Evolutionary conservation across 1,140 invertebrate genomes (phyloP).

Genomic region (Eumeta japonica): DNA sequence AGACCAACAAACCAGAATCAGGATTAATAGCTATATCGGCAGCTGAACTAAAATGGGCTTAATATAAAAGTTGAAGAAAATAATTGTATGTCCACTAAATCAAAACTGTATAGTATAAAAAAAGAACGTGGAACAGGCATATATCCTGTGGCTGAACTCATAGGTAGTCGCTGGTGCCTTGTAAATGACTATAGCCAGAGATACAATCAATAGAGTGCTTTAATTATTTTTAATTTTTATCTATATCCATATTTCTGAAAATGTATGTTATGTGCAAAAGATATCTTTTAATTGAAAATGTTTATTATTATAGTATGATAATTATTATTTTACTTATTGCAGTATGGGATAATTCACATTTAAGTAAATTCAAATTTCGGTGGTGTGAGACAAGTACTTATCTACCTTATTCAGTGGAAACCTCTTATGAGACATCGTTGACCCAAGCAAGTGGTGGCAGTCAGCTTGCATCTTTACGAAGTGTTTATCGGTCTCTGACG

Average conservation of each 20-base stretch:
- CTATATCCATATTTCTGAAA: not conserved
- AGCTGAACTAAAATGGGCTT: no score
- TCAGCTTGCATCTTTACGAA: slow-evolving; percentile 80
- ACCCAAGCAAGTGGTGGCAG: slow-evolving; percentile 76
- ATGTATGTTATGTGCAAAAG: not conserved
- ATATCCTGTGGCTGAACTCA: no score
- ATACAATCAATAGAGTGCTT: slow-evolving; percentile 1
- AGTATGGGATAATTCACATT: slow-evolving; percentile 88
- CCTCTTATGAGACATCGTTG: slow-evolving; percentile 82
- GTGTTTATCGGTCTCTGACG: slow-evolving; percentile 86
- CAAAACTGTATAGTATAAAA: no score
- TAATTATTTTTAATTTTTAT: not conserved
- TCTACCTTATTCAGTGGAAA: slow-evolving; percentile 81
- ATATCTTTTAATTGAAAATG: slow-evolving; percentile 4
- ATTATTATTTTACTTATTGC: slow-evolving; percentile 26
- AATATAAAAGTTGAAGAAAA: no score
- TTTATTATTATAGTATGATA: slow-evolving; percentile 8
- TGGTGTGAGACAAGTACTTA: slow-evolving; percentile 89
- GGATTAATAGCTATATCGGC: no score
- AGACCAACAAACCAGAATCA: no score
- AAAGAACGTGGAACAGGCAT: no score
- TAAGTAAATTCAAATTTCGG: slow-evolving; percentile 81
- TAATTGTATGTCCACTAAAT: no score
- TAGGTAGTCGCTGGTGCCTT: no score
- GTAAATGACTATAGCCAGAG: not conserved